These are phyloP conservation scores for Neomorphus geoffroyi DNA, from an alignment of 2,797 vertebrate genomes.

Conservation along the genomic window DNA sequence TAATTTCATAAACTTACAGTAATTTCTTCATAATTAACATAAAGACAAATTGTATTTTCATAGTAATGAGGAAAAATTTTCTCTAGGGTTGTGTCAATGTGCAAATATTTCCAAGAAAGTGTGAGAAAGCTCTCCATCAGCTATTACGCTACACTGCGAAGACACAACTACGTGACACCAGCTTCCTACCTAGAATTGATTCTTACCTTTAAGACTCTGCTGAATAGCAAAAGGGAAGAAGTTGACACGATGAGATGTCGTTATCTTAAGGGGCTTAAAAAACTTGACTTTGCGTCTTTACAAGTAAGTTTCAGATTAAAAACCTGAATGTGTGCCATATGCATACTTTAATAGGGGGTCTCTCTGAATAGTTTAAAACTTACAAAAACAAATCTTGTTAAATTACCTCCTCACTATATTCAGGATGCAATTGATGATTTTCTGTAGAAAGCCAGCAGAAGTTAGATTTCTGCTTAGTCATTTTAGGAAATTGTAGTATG, in stretches of 20 bases:
- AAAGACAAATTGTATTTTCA: not conserved
- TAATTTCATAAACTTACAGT: not conserved
- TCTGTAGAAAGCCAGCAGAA: not conserved
- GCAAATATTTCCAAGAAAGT: slow-evolving; percentile 90
- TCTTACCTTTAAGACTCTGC: slow-evolving; percentile 89
- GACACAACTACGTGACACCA: slow-evolving; percentile 94
- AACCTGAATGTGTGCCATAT: not conserved
- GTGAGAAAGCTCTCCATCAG: slow-evolving; percentile 81
- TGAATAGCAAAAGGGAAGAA: slow-evolving; percentile 86
- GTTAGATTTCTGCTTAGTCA: not conserved
- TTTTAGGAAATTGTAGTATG: not conserved
- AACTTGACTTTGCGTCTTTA: slow-evolving; percentile 90
- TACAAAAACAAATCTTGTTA: not conserved
- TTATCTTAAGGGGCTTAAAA: slow-evolving; percentile 88
- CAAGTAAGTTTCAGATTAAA: slow-evolving; percentile 79
- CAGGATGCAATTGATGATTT: not conserved
- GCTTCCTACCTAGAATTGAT: slow-evolving; percentile 94
- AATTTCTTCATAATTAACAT: not conserved
- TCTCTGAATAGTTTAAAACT: not conserved
- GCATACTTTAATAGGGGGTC: not conserved
- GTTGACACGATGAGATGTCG: slow-evolving; percentile 85
- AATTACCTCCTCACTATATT: not conserved
- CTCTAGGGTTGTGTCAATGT: slow-evolving; percentile 90
- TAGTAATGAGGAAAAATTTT: not conserved
- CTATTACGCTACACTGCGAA: slow-evolving; percentile 83